These are phyloP conservation scores for Mirounga angustirostris DNA, from an alignment of 2,113 vertebrate genomes.

Conservation along the genomic window DNA sequence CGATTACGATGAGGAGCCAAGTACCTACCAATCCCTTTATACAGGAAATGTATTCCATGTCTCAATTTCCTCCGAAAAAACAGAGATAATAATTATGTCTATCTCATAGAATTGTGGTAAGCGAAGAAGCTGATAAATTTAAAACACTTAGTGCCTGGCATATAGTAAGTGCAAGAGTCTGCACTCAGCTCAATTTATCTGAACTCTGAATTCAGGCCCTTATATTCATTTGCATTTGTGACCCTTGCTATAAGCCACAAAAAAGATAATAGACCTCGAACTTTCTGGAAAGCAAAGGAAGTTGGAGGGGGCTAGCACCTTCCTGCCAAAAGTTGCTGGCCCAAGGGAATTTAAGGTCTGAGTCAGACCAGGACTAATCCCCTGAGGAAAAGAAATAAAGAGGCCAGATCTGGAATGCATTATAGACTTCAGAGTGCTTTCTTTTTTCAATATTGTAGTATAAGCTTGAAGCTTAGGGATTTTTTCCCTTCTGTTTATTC, in stretches of 20 bases:
- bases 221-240: neutral
- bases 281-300: neutral
- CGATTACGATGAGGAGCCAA: neutral
- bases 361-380: neutral
- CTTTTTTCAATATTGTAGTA: neutral
- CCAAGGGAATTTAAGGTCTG: neutral
- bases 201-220: neutral
- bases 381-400: neutral
- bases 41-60: neutral
- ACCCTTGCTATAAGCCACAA: neutral
- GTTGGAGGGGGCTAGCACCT: neutral
- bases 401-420: neutral
- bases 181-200: neutral
- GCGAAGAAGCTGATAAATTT: neutral
- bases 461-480: neutral
- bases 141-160: neutral
- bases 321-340: neutral
- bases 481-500: neutral
- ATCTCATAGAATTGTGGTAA: neutral
- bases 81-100: neutral
- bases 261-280: neutral
- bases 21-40: neutral
- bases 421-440: neutral
- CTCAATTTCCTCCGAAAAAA: slow-evolving; percentile 22
- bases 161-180: neutral